These are phyloP conservation scores for Crocallis elinguaria DNA, from an alignment of 2,888 invertebrate genomes.

Conservation along the genomic window DNA sequence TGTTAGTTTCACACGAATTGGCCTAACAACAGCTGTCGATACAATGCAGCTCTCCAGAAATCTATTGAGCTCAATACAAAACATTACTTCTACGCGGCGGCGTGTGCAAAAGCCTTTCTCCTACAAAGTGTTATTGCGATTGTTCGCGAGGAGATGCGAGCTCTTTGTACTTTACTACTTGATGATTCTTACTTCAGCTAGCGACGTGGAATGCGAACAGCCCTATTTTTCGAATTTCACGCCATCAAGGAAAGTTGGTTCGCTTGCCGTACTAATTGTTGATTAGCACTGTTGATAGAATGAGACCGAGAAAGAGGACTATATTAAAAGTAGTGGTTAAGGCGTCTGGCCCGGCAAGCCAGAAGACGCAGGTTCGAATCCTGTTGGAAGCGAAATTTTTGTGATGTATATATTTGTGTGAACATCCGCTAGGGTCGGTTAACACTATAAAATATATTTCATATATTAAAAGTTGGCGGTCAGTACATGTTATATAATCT, in stretches of 20 bases:
- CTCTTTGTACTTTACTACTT: slow-evolving; percentile 32
- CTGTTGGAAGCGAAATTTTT: too few relatives aligned
- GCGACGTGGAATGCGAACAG: slow-evolving; percentile 9
- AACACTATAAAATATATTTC: too few relatives aligned
- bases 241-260: not conserved
- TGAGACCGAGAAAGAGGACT: too few relatives aligned
- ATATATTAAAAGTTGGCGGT: too few relatives aligned
- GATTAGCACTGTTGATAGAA: not conserved
- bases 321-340: too few relatives aligned
- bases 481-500: too few relatives aligned
- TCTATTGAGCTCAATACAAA: slow-evolving; percentile 12
- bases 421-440: too few relatives aligned
- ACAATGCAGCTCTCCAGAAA: slow-evolving; percentile 10
- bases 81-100: slow-evolving; percentile 4
- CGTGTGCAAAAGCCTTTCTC: slow-evolving; percentile 23
- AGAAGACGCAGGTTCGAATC: too few relatives aligned
- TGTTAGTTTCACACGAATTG: not conserved
- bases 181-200: slow-evolving; percentile 28
- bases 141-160: slow-evolving; percentile 36
- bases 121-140: slow-evolving; percentile 40
- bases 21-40: slow-evolving; percentile 1
- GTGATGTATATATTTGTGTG: too few relatives aligned
- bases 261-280: not conserved
- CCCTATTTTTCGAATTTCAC: slow-evolving; percentile 15
- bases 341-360: too few relatives aligned